phyloP scores from a whole-genome alignment of 2,797 vertebrate species.

The Gouania willdenowi region DNA sequence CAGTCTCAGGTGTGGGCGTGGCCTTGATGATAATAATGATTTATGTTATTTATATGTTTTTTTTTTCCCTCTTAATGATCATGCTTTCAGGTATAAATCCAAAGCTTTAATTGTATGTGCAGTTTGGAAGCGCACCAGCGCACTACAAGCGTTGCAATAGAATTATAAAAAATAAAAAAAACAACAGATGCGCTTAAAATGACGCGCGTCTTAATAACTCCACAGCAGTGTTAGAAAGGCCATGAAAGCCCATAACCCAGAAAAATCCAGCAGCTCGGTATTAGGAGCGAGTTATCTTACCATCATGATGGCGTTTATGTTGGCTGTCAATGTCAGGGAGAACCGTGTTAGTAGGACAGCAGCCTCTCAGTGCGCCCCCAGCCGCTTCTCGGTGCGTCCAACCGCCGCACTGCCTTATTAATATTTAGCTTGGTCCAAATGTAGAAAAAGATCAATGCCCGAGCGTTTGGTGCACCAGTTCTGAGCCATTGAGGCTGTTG shows the following conservation, averaged over 20 bases:
- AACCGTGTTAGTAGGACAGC: conserved; percentile 7
- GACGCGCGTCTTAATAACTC: too few species aligned
- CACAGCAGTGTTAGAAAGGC: background rate
- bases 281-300: conserved; percentile 46
- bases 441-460: background rate
- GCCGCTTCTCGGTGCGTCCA: conserved; percentile 3
- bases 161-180: too few species aligned
- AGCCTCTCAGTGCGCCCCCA: conserved; percentile 8
- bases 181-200: too few species aligned
- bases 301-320: conserved; percentile 41
- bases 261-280: background rate
- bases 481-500: conserved; percentile 2
- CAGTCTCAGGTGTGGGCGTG: conserved; percentile 11
- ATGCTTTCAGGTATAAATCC: too few species aligned
- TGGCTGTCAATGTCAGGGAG: conserved; percentile 1
- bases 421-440: conserved; percentile 29
- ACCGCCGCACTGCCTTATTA: conserved; percentile 12
- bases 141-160: too few species aligned
- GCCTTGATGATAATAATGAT: background rate
- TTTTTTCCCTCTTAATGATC: background rate
- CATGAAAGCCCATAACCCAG: background rate
- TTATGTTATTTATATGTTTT: background rate
- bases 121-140: too few species aligned
- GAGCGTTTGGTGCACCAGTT: background rate
- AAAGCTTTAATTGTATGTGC: too few species aligned